Conservation (phyloP, 2,888 invertebrate genomes). For the Sesia apiformis region DNA sequence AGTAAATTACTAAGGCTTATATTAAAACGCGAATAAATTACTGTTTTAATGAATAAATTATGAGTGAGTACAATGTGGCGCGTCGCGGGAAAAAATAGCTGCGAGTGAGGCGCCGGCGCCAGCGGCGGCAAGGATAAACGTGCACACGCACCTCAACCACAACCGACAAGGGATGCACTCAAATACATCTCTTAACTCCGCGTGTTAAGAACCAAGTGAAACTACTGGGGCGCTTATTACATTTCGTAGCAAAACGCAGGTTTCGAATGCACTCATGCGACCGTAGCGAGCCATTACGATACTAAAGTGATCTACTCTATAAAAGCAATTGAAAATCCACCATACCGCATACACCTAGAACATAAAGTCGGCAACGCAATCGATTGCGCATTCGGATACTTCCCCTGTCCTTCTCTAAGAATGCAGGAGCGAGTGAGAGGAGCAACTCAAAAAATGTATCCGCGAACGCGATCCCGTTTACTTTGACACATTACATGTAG, state of each 20-base stretch:
- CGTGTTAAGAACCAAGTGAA: conserved; percentile 6
- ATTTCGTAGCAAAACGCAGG: conserved; percentile 25
- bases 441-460: conserved; percentile 44
- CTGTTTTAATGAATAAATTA: conserved; percentile 67
- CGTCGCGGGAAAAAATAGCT: conserved; percentile 61
- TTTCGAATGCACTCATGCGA: conserved; percentile 68
- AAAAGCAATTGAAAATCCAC: conserved; percentile 5
- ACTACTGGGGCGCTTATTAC: conserved; percentile 25
- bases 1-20: conserved; percentile 37
- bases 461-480: conserved; percentile 52
- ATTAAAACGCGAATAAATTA: conserved; percentile 56
- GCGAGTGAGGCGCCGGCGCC: conserved; percentile 69
- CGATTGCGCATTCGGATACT: conserved; percentile 20
- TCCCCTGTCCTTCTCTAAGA: conserved; percentile 33
- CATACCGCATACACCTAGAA: conserved; percentile 24
- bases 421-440: conserved; percentile 33
- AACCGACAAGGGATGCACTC: conserved; percentile 14
- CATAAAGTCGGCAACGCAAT: conserved; percentile 41
- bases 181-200: neutral
- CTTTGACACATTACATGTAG: conserved; percentile 59
- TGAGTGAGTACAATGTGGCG: conserved; percentile 47
- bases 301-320: conserved; percentile 43
- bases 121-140: conserved; percentile 55
- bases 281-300: conserved; percentile 69
- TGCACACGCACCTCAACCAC: conserved; percentile 39